Base-by-base conservation (phyloP, 2,888 invertebrate species). In the Andrena trimmerana region DNA sequence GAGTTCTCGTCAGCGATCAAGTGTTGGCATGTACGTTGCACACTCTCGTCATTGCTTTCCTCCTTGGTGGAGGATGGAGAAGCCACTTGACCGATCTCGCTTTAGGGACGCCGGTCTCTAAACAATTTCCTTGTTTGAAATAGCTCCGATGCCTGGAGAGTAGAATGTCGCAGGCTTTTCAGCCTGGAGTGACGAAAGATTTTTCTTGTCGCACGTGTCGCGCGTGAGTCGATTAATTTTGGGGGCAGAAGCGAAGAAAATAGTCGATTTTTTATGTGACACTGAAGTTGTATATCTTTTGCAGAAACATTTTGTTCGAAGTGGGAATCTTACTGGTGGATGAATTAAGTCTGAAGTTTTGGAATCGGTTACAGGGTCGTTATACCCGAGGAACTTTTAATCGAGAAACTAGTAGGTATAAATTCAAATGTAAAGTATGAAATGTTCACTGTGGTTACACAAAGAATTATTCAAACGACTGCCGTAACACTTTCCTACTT, bases 1-100 rank as follows among this genome's bases (percentile, higher is more conserved):
- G 75, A 72, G 62, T 75, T 83, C 78, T 82, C 80, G 66, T 76
- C 27, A 67, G 65, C 31, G 60, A 81, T 85, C 85, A 77, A 86
- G 78, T 86, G 85, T 77, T 81, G 80, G 54, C 78, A 76, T 72
- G 33, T 76, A 65, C 75, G 75, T 62, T 81, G 69, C 33, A 54
- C 83, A 24, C 68, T 68, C 74, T 77, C 68, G 59, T 76, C 69
- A 54, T 68, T 76, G 54, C 66, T 60, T 73, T 29, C 71, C 74
- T 71, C 65, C 69, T 59, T 57, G 24, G 10, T 62, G 65, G 78
- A 70, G 52, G 65, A 69, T 59, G 54, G 60, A 66, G 66, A 66
- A 59, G 60, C 67, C 74, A 75, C 84, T 85, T 52, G 81, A 84
- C 78, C 75, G 72, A 60, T 68, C 71, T 48, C 52, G 59, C 78